Evolutionary conservation across 2,797 vertebrate species (phyloP), one percentile per base, ranked within the genome.

Genomic region (Arvicola amphibius): DNA sequence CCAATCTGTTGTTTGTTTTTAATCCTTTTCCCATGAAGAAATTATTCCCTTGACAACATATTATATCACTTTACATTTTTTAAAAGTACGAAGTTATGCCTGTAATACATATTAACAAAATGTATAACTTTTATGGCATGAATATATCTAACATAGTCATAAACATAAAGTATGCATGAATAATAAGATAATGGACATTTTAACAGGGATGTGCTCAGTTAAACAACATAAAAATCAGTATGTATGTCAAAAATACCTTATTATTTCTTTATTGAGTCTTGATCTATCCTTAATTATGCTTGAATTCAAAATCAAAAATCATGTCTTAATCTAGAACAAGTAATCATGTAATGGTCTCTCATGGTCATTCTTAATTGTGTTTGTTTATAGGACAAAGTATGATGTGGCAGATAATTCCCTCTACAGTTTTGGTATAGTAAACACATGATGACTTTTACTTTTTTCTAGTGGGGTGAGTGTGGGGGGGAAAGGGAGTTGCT

Each of bases 11-110:
- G 16, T 56, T 43, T 73, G 16, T 56, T 93, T 90, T 78, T 85
- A 85, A 79, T 86, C 4, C 6, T 74, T 76, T 14, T 61, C 21
- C 17, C n/a, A 25, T 53, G 71, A 91, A 76, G 23, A 61, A 89
- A 48, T 63, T 67, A 69, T 86, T 67, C 34, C 3, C 2, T 94
- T 95, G 85, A 65, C 73, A 94, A 94, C 27, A 34, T 77, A 78
- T 85, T 89, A 88, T 71, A 5, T 67, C 34, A 85, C 10, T 51
- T 84, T 73, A 76, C 46, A 89, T 92, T 95, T 69, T 10, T 13
- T 74, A 56, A 78, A n/a, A 6, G 1, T 37, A 43, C 67, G 81
- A 77, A 91, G 11, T 59, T 85, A 79, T 29, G 80, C 29, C 2
- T 80, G 37, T 0, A 74, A 2, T 13, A 71, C 4, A 89, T 51